Percentiles rank a stretch among this genome's conserved stretches.
Evolutionary conservation across 2,113 vertebrate genomes (phyloP).

Genomic region (Anolis sagrei): DNA sequence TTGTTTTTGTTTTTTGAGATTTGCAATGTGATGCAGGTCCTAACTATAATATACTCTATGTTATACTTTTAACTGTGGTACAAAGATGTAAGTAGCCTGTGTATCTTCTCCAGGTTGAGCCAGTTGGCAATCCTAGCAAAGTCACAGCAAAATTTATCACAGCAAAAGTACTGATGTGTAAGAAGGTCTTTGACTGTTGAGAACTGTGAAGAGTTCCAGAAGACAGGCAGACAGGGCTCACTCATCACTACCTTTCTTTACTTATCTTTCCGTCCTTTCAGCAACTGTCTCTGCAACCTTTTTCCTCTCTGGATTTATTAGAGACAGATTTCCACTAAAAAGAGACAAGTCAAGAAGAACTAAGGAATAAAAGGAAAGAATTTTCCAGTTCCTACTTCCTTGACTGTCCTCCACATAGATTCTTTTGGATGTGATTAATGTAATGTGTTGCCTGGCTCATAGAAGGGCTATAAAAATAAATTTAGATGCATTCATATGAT

Average conservation of each 20-base stretch:
- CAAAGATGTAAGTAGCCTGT: not conserved
- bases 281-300: not conserved
- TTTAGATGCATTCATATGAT: not conserved
- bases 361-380: not conserved
- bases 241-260: not conserved
- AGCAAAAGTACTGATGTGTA: not conserved
- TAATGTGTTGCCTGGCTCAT: not conserved
- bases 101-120: not conserved
- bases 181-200: not conserved
- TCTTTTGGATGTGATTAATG: not conserved
- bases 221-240: no score
- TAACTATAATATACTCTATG: not conserved
- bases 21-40: not conserved
- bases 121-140: not conserved
- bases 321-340: not conserved
- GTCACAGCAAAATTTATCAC: not conserved
- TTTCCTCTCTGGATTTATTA: not conserved
- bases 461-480: slow-evolving; percentile 1
- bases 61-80: no score
- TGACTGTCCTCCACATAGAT: not conserved
- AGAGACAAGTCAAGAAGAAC: not conserved
- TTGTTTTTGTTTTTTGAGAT: not conserved
- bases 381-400: not conserved
- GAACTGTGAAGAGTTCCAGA: no score
- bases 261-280: not conserved